Percentiles rank a stretch among this genome's conserved stretches.
Evolutionary conservation across 2,888 invertebrate genomes (phyloP).

Genomic region (Drepanosiphum platanoidis): DNA sequence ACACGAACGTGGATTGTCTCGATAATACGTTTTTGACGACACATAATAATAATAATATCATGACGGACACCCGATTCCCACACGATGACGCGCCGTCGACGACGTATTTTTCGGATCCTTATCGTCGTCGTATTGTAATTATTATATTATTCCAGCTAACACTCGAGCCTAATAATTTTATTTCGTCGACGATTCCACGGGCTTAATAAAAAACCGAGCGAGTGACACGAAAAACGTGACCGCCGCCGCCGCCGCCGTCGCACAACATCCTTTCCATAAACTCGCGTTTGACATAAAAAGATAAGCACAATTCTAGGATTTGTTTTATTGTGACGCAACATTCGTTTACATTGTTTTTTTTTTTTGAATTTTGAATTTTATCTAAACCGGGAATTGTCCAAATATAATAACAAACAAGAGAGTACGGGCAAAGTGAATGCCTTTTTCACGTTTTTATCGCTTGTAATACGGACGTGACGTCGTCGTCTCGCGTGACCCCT

Average conservation of each 20-base stretch:
- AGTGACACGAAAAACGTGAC: constrained; percentile 61
- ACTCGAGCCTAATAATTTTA: background rate
- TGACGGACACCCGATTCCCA: constrained; percentile 39
- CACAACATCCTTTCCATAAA: constrained; percentile 25
- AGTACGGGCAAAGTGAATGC: background rate
- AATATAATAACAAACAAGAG: constrained; percentile 13
- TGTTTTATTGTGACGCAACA: constrained; percentile 43
- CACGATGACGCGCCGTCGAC: background rate
- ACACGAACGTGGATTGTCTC: background rate
- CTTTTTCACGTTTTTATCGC: background rate
- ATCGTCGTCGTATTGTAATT: background rate
- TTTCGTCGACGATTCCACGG: constrained; percentile 22
- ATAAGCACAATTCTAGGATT: constrained; percentile 9
- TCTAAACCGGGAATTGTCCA: constrained; percentile 10
- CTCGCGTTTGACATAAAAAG: constrained; percentile 49
- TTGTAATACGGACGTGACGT: constrained; percentile 43
- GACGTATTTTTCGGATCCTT: constrained; percentile 26
- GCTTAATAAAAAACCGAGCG: background rate
- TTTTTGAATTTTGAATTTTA: constrained; percentile 17
- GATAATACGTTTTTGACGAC: too few relatives aligned
- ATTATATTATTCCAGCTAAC: background rate
- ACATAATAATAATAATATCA: too few relatives aligned
- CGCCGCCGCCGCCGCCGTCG: background rate
- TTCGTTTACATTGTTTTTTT: constrained; percentile 24
- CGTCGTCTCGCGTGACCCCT: constrained; percentile 30